These are phyloP conservation scores for Urocolius indicus DNA, from an alignment of 2,113 vertebrate species.

Conservation along the genomic window DNA sequence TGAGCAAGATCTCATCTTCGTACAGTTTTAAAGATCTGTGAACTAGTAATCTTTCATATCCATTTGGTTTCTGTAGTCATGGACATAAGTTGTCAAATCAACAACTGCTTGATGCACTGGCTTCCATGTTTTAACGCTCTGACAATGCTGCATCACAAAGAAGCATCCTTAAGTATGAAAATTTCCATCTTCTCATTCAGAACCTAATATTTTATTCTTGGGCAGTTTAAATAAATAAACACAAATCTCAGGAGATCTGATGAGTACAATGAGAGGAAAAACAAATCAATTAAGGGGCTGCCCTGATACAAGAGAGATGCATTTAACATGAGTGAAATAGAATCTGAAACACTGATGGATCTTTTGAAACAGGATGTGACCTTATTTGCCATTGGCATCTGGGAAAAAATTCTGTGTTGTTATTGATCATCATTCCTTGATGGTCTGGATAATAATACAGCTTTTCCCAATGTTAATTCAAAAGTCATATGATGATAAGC, in stretches of 20 bases:
- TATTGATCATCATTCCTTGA: slow-evolving; percentile 5
- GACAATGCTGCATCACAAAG: neutral
- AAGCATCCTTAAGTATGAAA: neutral
- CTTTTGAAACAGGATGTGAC: neutral
- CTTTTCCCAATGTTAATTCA: neutral
- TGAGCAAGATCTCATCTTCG: neutral
- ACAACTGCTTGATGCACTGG: neutral
- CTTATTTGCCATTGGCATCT: neutral
- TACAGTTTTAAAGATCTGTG: neutral
- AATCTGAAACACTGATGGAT: neutral
- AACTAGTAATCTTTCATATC: neutral
- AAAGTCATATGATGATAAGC: neutral
- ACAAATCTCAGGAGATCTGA: neutral
- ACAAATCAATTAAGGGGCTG: slow-evolving; percentile 1
- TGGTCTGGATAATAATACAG: neutral
- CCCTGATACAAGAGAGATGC: neutral
- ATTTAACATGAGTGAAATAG: neutral
- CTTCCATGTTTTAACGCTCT: neutral
- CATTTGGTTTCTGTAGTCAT: neutral
- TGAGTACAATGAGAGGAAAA: neutral
- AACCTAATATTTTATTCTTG: neutral
- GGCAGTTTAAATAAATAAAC: slow-evolving; percentile 3
- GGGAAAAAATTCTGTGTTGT: neutral
- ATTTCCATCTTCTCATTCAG: neutral
- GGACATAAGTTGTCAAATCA: neutral